phyloP scores from a whole-genome alignment of 1,140 invertebrate genomes.

The Lethrus apterus region DNA sequence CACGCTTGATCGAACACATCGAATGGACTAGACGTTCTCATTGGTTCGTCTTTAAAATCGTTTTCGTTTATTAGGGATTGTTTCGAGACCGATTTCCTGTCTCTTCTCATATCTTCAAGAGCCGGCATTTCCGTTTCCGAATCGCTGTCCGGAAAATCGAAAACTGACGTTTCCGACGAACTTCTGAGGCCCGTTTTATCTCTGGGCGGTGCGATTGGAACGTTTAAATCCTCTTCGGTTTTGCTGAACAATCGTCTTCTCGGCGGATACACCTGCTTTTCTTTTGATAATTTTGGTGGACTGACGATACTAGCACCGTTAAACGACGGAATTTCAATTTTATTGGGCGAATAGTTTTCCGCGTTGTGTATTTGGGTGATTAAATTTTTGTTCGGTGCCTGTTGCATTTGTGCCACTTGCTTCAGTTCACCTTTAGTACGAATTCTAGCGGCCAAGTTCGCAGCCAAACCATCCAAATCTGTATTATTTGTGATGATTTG shows the following conservation, averaged over 20 bases:
- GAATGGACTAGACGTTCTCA: slow-evolving; percentile 40
- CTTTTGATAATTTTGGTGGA: slow-evolving; percentile 47
- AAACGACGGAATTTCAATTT: not conserved
- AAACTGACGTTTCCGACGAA: slow-evolving; percentile 56
- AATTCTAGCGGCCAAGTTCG: slow-evolving; percentile 61
- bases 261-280: slow-evolving; percentile 40
- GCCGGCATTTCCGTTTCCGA: slow-evolving; percentile 53
- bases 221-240: slow-evolving; percentile 43
- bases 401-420: slow-evolving; percentile 50
- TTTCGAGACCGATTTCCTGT: slow-evolving; percentile 46
- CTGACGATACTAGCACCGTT: slow-evolving; percentile 31
- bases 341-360: not conserved
- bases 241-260: slow-evolving; percentile 45
- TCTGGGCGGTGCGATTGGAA: slow-evolving; percentile 33
- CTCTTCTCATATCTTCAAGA: slow-evolving; percentile 48
- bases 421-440: slow-evolving; percentile 77
- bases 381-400: slow-evolving; percentile 31
- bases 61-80: slow-evolving; percentile 13
- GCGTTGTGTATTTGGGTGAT: slow-evolving; percentile 15
- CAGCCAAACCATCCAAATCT: slow-evolving; percentile 48
- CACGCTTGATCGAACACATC: slow-evolving; percentile 49
- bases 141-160: slow-evolving; percentile 54
- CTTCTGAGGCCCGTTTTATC: slow-evolving; percentile 48
- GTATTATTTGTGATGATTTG: slow-evolving; percentile 24
- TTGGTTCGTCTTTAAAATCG: slow-evolving; percentile 4